Evolutionary conservation across 2,797 vertebrate species (phyloP), one percentile per base, ranked within the genome.

Genomic region (Darevskia nairensis): DNA sequence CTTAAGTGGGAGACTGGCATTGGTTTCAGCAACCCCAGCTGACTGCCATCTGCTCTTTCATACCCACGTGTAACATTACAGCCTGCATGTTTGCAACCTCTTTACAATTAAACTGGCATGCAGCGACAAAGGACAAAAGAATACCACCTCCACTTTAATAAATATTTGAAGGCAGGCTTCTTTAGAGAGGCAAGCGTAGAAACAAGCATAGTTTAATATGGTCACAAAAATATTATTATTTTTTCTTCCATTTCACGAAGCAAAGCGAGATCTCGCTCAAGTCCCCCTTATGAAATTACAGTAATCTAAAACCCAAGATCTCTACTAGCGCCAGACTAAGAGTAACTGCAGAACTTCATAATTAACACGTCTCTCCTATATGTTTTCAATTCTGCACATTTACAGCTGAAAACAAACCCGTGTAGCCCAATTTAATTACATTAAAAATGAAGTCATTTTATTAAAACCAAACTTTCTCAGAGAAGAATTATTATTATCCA

Each of bases 361-460:
- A 96, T 95, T 95, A 94, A 93, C 87, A 93, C 92, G 90, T 92
- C 86, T 86, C 90, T 77, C 89, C 85, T 1, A 0, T 81, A 91
- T 89, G 95, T 93, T 93, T 94, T 89, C 90, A 85, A 92, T 92
- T 94, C 90, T 13, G 86, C 71, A 92, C 93, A 94, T 93, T 94
- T 95, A 93, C 93, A 93, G 88, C 93, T 88, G 86, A 92, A 94
- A 95, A 92, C 92, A 95, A 94, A 90, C 90, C 91, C 0, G 0
- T 50, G 69, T 80, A 92, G 93, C 89, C 83, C 90, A 71, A 77
- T 90, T 93, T 94, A 95, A 94, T 96, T 94, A 89, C 82, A 75
- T 71, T 95, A 86, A 95, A 95, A 94, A 95, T 91, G 90, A 95
- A 75, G 94, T 92, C 92, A 93, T 91, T 94, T 93, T 91, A 94